phyloP scores from a whole-genome alignment of 1,140 invertebrate genomes.

The Holcopasites calliopsidis region DNA sequence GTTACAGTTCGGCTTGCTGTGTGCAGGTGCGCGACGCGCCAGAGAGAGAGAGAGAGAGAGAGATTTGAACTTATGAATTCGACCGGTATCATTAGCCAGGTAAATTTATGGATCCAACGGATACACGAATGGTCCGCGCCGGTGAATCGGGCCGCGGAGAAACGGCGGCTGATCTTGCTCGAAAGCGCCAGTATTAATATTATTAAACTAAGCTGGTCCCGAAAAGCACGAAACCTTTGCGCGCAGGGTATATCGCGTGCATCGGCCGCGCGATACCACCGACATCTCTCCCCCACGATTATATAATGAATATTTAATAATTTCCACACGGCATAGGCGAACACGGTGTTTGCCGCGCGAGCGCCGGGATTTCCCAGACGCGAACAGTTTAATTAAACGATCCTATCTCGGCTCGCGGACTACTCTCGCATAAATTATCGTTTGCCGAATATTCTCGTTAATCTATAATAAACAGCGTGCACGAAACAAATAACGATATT shows the following conservation, averaged over 20 bases:
- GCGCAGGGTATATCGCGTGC: not conserved
- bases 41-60: no score
- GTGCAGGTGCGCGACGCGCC: not conserved
- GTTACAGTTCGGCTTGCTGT: not conserved
- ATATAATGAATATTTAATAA: constrained; percentile 31
- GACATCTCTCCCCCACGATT: no score
- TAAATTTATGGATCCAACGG: not conserved
- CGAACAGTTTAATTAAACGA: constrained; percentile 31
- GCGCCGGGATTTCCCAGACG: not conserved
- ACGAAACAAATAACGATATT: constrained; percentile 17
- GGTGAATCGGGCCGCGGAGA: not conserved
- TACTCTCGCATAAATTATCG: constrained; percentile 28
- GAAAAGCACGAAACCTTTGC: not conserved
- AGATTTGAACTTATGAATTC: constrained; percentile 14
- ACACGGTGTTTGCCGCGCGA: not conserved
- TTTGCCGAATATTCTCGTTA: constrained; percentile 29
- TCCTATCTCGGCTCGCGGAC: constrained; percentile 5
- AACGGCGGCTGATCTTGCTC: not conserved
- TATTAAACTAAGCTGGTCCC: constrained; percentile 1
- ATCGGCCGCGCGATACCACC: no score
- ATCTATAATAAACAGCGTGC: constrained; percentile 25
- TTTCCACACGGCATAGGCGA: not conserved
- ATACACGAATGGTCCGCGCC: not conserved
- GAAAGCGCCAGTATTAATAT: not conserved
- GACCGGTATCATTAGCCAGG: not conserved